Percentiles rank a stretch among this genome's conserved stretches.
These are phyloP conservation scores for Cavia aperea DNA, from an alignment of 2,113 vertebrate species.

Conservation along the genomic window DNA sequence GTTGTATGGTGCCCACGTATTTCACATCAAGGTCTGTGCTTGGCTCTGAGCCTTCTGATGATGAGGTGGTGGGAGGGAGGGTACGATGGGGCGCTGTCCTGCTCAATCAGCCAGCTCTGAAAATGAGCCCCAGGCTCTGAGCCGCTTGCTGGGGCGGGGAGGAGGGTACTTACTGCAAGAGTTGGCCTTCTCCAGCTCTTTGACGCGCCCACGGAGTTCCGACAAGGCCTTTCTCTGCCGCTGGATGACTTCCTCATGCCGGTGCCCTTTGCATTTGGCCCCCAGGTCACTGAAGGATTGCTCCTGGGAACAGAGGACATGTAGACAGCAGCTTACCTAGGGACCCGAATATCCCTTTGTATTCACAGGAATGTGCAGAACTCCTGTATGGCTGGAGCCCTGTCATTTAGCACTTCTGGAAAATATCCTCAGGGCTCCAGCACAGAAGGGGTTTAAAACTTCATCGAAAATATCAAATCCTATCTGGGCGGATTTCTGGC, in stretches of 20 bases:
- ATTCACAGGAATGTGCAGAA: neutral
- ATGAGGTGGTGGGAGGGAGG: neutral
- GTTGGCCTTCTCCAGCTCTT: conserved; percentile 69
- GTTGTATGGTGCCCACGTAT: conserved; percentile 5
- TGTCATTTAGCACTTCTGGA: neutral
- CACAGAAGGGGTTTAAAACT: neutral
- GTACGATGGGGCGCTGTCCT: too few species aligned
- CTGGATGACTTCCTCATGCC: conserved; percentile 77
- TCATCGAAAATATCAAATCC: neutral
- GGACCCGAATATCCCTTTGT: neutral
- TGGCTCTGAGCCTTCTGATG: neutral
- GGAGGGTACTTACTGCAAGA: conserved; percentile 52
- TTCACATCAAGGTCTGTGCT: neutral
- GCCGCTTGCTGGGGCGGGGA: neutral
- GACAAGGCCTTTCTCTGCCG: conserved; percentile 76
- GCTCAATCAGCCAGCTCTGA: neutral
- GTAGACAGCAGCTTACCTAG: neutral
- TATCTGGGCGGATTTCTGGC: neutral
- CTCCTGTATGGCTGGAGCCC: neutral
- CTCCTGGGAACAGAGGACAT: conserved; percentile 50
- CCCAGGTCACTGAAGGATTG: conserved; percentile 67
- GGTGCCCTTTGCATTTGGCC: conserved; percentile 74
- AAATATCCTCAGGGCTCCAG: neutral
- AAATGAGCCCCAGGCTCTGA: neutral
- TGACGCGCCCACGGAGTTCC: conserved; percentile 72